A percentile compares a stretch with the other conserved stretches of the same genome.
Evolutionary conservation across 2,113 vertebrate genomes (phyloP).

Genomic region (Capreolus pygargus): DNA sequence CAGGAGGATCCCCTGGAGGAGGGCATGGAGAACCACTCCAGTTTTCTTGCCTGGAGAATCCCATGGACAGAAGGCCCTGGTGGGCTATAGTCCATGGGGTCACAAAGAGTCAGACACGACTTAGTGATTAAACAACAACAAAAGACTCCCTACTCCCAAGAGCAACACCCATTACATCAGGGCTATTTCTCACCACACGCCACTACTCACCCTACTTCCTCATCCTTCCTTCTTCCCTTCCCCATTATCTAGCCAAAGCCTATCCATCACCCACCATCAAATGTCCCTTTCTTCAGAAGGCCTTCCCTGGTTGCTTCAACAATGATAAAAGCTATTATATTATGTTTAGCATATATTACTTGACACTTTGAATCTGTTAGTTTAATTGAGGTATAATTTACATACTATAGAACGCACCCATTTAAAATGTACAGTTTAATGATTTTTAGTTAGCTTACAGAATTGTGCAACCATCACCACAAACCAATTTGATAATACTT

Average conservation of each 20-base stretch:
- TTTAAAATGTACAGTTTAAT: background rate
- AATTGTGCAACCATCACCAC: background rate
- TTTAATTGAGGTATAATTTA: background rate
- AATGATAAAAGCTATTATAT: background rate
- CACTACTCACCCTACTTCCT: background rate
- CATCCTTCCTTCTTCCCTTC: background rate
- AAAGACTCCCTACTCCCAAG: background rate
- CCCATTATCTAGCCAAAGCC: background rate
- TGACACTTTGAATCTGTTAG: background rate
- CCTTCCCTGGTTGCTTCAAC: background rate
- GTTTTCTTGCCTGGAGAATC: background rate
- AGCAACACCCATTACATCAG: background rate
- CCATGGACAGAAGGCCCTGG: background rate
- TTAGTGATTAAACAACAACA: background rate
- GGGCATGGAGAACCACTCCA: background rate
- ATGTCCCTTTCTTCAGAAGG: background rate
- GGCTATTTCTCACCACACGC: background rate
- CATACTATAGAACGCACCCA: background rate
- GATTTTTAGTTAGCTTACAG: background rate
- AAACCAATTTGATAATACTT: background rate
- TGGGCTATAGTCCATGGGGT: background rate
- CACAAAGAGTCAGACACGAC: background rate
- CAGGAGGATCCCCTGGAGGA: background rate
- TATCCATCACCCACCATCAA: background rate
- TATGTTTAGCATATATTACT: slow-evolving; percentile 7